Base-by-base conservation (phyloP, 2,888 invertebrate species). In the Phanerotoma sp. region DNA sequence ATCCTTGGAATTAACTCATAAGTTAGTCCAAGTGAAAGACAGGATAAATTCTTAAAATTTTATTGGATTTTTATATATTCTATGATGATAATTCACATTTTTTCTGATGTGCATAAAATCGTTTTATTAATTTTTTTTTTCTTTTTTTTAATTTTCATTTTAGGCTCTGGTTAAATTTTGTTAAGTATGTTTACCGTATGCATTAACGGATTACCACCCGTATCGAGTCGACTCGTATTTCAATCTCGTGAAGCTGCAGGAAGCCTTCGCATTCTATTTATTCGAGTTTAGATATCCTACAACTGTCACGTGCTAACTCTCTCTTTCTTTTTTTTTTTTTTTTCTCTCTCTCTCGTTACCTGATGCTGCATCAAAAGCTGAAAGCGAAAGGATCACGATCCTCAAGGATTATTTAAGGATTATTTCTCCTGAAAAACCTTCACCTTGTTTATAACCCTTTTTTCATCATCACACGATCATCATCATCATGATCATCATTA, bases 181-280 rank as follows among this genome's bases (percentile, higher is more conserved):
- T 18, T 21, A 42, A n/a, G 18, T 18, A 18, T 38, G 38, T 25
- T 22, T 42, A 32, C 13, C 16, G 9, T 50, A 15, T 25, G 25
- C 32, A 16, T 30, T 32, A 42, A 58, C 48, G 54, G 47, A 56
- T 37, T 38, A 46, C 56, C 56, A 56, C 56, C 58, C 56, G 56
- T 50, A 58, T 52, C 28, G 49, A 37, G 46, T 41, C 41, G 44
- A 45, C 58, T 56, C 61, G 51, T 52, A 51, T 56, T 54, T 51
- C 57, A 52, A 51, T 55, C 44, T 45, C 47, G 42, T 9, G 25
- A 25, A 25, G 9, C 25, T 25, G 25, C 25, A 25, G 25, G 30
- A 20, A 13, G 35, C 45, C 37, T 25, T 30, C 38, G 16, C 30
- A 22, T 11, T 32, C 45, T 30, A 28, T 38, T 38, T 38, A 16